phyloP scores from a whole-genome alignment of 2,888 invertebrate species.

The Atherix ibis region DNA sequence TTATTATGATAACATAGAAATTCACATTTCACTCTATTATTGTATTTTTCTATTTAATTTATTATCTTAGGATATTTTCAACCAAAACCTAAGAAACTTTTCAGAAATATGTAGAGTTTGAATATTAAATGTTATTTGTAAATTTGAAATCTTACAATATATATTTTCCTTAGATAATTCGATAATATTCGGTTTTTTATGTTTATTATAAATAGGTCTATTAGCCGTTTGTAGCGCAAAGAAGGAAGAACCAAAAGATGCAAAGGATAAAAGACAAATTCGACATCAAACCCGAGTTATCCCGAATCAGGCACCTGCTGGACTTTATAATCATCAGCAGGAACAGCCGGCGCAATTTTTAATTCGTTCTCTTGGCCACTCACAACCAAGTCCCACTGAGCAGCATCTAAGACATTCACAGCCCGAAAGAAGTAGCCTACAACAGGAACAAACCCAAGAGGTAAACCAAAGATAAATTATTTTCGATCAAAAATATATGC shows the following conservation, averaged over 20 bases:
- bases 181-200: too few species aligned
- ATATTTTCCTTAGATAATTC: background rate
- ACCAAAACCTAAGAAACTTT: too few species aligned
- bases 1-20: too few species aligned
- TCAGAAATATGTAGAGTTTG: too few species aligned
- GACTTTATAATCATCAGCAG: background rate
- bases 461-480: background rate
- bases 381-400: background rate
- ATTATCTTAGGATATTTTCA: too few species aligned
- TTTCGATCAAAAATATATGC: background rate
- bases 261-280: background rate
- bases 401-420: background rate
- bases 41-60: too few species aligned
- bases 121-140: too few species aligned
- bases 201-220: too few species aligned
- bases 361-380: background rate
- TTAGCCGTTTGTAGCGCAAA: too few species aligned
- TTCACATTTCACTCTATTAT: too few species aligned
- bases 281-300: background rate
- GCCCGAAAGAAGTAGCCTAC: background rate
- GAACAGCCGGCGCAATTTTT: background rate
- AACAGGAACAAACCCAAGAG: background rate
- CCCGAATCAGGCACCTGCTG: background rate
- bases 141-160: background rate
- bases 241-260: background rate